Base-by-base conservation (phyloP, 2,113 vertebrate genomes). In the Scophthalmus maximus region DNA sequence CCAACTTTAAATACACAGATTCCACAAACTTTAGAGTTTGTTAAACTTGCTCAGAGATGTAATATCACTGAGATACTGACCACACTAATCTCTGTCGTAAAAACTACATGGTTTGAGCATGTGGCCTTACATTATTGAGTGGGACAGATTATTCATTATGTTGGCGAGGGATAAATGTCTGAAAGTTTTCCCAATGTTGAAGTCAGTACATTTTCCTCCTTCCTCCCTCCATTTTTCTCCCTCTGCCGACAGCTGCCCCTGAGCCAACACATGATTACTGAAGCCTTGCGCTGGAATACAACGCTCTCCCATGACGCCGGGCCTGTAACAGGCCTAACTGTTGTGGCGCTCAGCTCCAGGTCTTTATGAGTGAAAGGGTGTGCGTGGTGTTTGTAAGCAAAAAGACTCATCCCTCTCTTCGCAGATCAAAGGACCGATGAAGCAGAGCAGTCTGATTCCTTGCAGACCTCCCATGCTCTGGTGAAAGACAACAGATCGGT, bases 121-220 rank as follows among this genome's bases (percentile, higher is more conserved):
- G 68, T 63, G 59, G 63, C 55, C 81, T 50, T 60, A 78, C 74
- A 72, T 79, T 84, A 84, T 83, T 82, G 66, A 88, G 68, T 74
- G 77, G 86, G 88, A 91, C 82, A 86, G 73, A 83, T 91, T 88
- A 86, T 89, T 91, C 86, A 88, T 87, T 83, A 81, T 68, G 83
- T 87, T 91, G 89, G 89, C 85, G 3, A 73, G 60, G 85, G 34
- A 79, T 89, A 87, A 89, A 90, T 92, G 82, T 86, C 79, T 89
- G 85, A 89, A 92, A 68, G 63, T 75, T 76, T 89, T 88, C 89
- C 89, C 88, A 89, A 64, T 76, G 84, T 72, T 91, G 88, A 91
- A 90, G 87, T 91, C 84, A 87, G 87, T 79, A 36, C 57, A 75
- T 89, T 91, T 91, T 85, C 87, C 82, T 86, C 84, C 76, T 74